Base-by-base conservation (phyloP, 2,797 vertebrate genomes). In the Muscicapa comitata region DNA sequence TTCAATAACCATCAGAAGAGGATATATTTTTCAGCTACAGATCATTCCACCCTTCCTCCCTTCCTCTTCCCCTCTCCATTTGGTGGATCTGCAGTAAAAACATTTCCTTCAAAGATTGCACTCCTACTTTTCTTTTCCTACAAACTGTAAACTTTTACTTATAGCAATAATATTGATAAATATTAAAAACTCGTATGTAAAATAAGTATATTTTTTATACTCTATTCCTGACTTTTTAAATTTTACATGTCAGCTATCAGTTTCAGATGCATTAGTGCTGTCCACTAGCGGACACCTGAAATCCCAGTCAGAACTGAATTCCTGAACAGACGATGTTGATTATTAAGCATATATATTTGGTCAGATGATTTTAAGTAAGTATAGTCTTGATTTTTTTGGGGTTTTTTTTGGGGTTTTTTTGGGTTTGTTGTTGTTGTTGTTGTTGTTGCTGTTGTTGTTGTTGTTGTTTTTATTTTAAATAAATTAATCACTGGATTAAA, bases 31-130 rank as follows among this genome's bases (percentile, higher is more conserved):
- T 78, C 26, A 61, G 17, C 48, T 45, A 57, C 16, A 61, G 2
- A 16, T 26, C 15, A n/a, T 23, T 14, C 37, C 6, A 35, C 3
- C 2, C 9, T 42, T 57, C 4, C 9, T 35, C 25, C 10, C 11
- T 50, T 74, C n/a, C 7, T 28, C 37, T 28, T 66, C 26, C 15
- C 5, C 5, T 6, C 17, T 38, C 1, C 1, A 1, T 29, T 38
- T 40, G 10, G 7, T 29, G 8, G 13, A 63, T 24, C 35, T 0
- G 2, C 7, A 79, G 23, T 29, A 92, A 81, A 84, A 82, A 21
- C 2, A 13, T 71, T 83, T 84, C 50, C 10, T 62, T 72, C 38
- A 62, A 82, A 84, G 29, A 55, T 15, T 57, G 9, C 26, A 17
- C 8, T 66, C 7, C 18, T 72, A 18, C 4, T 59, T 94, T 73